These are phyloP conservation scores for Glaucopsyche alexis DNA, from an alignment of 2,888 invertebrate species.

Conservation along the genomic window DNA sequence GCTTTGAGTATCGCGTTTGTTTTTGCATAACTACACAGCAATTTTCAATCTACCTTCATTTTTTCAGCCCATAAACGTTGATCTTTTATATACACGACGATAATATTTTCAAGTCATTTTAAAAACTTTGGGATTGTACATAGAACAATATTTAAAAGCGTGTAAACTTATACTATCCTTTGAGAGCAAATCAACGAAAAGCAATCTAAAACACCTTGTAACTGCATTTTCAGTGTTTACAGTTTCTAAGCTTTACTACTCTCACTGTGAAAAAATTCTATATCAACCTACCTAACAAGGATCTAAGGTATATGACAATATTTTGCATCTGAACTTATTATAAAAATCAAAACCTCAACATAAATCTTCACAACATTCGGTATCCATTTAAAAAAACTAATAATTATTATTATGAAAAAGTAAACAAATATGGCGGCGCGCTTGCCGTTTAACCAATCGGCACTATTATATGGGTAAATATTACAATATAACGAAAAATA, in stretches of 20 bases:
- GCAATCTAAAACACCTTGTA: neutral
- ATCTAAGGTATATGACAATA: neutral
- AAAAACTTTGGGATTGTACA: neutral
- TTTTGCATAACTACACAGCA: slow-evolving; percentile 34
- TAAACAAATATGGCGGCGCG: no score
- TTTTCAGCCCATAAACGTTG: slow-evolving; percentile 25
- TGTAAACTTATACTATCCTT: neutral
- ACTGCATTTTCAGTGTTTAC: neutral
- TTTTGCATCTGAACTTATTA: neutral
- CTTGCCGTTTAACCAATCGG: no score
- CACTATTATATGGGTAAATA: no score
- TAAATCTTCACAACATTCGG: neutral
- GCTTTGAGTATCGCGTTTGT: slow-evolving; percentile 35
- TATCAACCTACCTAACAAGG: neutral
- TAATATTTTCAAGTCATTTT: neutral
- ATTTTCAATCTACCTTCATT: slow-evolving; percentile 35
- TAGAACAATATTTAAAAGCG: neutral
- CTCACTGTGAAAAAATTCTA: neutral
- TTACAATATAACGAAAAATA: no score
- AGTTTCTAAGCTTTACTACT: neutral
- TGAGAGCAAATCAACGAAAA: neutral
- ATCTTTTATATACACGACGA: slow-evolving; percentile 13
- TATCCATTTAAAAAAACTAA: no score
- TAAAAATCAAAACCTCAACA: neutral
- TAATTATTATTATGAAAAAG: no score